phyloP scores from a whole-genome alignment of 2,113 vertebrate species.

The Clupea harengus region DNA sequence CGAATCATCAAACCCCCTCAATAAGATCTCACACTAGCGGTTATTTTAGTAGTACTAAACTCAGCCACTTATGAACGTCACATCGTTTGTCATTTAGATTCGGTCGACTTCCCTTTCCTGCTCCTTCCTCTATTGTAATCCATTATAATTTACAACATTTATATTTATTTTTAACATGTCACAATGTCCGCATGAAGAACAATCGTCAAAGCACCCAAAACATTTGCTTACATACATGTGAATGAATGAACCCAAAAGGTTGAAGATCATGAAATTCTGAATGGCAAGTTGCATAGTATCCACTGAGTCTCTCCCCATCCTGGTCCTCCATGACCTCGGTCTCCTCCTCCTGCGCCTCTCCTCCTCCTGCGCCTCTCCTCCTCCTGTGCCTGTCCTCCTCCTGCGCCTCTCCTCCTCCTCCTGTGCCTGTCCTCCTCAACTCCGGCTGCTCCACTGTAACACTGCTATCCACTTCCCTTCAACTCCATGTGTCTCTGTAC shows the following conservation, averaged over 20 bases:
- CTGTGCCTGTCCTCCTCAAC: conserved; percentile 62
- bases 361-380: conserved; percentile 52
- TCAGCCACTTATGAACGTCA: background rate
- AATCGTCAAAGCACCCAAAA: background rate
- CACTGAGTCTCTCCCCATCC: background rate
- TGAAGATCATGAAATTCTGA: background rate
- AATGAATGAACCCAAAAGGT: background rate
- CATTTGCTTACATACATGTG: background rate
- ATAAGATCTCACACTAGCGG: background rate
- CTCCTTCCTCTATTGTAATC: background rate
- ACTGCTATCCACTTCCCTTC: background rate
- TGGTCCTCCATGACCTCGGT: background rate
- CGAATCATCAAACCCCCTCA: too few relatives aligned
- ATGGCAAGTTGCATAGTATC: background rate
- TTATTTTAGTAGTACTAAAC: background rate
- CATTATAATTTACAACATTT: background rate
- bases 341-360: conserved; percentile 40
- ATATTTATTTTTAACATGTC: background rate
- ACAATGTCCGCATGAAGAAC: background rate
- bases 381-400: too few relatives aligned
- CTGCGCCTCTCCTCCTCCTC: conserved; percentile 60
- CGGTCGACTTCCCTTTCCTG: background rate
- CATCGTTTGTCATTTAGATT: background rate
- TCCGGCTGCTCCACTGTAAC: background rate
- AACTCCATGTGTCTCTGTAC: background rate